Evolutionary conservation across 2,888 invertebrate species (phyloP).

Genomic region (Drosophila kambysellisi): DNA sequence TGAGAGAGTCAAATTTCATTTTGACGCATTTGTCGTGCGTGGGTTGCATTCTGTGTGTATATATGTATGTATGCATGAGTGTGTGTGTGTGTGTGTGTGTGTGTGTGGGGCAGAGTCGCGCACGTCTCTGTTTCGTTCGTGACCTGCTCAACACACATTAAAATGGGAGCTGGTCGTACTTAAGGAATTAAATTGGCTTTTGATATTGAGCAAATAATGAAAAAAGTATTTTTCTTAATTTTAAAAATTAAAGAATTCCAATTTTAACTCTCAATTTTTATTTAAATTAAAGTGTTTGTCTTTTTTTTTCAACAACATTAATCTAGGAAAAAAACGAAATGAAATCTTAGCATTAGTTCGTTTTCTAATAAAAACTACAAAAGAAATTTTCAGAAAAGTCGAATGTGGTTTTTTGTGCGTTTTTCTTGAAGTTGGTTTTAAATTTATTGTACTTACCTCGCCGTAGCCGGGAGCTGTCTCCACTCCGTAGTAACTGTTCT

Average conservation of each 20-base stretch:
- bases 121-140: background rate
- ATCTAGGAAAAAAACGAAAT: background rate
- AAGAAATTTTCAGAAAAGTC: background rate
- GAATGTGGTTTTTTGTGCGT: background rate
- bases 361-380: background rate
- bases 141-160: background rate
- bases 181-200: background rate
- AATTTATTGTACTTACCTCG: slow-evolving; percentile 80
- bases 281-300: background rate
- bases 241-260: background rate
- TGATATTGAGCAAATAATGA: background rate
- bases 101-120: background rate
- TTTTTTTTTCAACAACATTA: background rate
- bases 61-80: background rate
- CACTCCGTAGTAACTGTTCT: slow-evolving; percentile 85
- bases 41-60: slow-evolving; percentile 16
- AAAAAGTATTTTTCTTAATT: background rate
- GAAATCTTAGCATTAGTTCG: background rate
- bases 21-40: slow-evolving; percentile 71
- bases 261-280: background rate
- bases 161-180: background rate
- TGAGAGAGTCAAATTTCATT: slow-evolving; percentile 85
- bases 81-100: background rate
- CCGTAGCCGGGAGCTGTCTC: slow-evolving; percentile 86
- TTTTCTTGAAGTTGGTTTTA: background rate